Conservation (phyloP, 2,888 invertebrate species). For the Macaria notata region DNA sequence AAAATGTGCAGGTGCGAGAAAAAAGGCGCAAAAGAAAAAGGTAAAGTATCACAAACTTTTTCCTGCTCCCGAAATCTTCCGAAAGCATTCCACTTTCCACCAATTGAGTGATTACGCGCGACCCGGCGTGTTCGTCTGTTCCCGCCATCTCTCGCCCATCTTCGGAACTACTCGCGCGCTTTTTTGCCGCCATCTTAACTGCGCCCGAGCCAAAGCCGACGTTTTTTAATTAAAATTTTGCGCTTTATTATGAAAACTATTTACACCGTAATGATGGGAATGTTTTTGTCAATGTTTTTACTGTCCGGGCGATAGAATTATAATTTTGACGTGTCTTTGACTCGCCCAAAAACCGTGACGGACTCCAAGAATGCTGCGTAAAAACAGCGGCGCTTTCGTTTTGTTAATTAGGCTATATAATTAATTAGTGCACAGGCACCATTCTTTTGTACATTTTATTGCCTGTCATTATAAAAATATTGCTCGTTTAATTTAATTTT, state of each 20-base stretch:
- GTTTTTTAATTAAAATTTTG: conserved; percentile 75
- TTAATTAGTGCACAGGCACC: not conserved
- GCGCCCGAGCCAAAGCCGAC: conserved; percentile 37
- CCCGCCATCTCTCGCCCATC: conserved; percentile 55
- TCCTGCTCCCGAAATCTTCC: conserved; percentile 1
- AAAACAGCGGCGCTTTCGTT: conserved; percentile 10
- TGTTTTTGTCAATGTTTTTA: conserved; percentile 21
- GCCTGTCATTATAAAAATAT: not conserved
- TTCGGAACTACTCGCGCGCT: conserved; percentile 43
- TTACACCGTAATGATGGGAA: conserved; percentile 27
- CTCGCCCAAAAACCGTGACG: conserved; percentile 18
- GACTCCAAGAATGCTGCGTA: conserved; percentile 10
- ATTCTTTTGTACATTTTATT: not conserved
- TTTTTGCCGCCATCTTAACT: conserved; percentile 22
- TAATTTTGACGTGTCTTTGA: conserved; percentile 18
- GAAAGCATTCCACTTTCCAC: conserved; percentile 53
- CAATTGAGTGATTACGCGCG: conserved; percentile 67
- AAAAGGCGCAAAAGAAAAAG: no score
- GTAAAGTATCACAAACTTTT: no score
- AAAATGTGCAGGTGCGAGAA: no score
- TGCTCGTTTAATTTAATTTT: not conserved
- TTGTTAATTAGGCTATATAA: conserved; percentile 9
- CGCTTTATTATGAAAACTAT: conserved; percentile 73
- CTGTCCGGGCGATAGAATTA: conserved; percentile 15
- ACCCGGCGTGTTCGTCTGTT: conserved; percentile 43